Base-by-base conservation (phyloP, 2,888 invertebrate genomes). In the Carcina quercana region DNA sequence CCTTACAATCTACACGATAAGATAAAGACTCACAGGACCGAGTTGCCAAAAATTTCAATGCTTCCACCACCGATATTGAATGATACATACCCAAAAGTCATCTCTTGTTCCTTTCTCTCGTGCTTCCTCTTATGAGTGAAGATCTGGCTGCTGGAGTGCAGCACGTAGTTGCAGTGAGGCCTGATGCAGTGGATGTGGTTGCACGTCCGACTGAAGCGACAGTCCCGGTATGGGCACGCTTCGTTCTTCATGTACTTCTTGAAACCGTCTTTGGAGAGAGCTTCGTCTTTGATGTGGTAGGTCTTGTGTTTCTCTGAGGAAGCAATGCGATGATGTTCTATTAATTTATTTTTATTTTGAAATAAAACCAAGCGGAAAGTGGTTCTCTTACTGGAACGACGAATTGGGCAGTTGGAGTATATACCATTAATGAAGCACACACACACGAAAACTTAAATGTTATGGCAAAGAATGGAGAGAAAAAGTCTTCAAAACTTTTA, bases 241-340 rank as follows among this genome's bases (percentile, higher is more conserved):
- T 98, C 98, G 50, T 96, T 96, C 74, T 98, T 98, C 90, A 98
- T 94, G 75, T 97, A 98, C 72, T 98, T 98, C 76, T 97, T 98
- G 85, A 98, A 98, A 11, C 98, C 98, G 65, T 98, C 98, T 42
- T 95, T 90, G 22, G 94, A 93, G 27, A 98, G 84, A 45, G 97
- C 96, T 64, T 97, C 96, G 78, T 98, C 98, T 76, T 97, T 97
- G 62, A 97, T 94, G 75, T 98, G 98, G 67, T 98, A 98, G 2
- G 96, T 93, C 75, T 98, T 98, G 86, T 98, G 98, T 82, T 98
- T 98, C 80, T 98, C 98, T 97, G 86, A 11, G 24, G 11, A 24
- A 17, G 7, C n/a, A n/a, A n/a, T n/a, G n/a, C n/a, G n/a, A n/a
- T n/a, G n/a, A n/a, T n/a, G n/a, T n/a, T n/a, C n/a, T n/a, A n/a